Conservation (phyloP, 2,797 vertebrate genomes). For the Amblyopsis hoosieri region DNA sequence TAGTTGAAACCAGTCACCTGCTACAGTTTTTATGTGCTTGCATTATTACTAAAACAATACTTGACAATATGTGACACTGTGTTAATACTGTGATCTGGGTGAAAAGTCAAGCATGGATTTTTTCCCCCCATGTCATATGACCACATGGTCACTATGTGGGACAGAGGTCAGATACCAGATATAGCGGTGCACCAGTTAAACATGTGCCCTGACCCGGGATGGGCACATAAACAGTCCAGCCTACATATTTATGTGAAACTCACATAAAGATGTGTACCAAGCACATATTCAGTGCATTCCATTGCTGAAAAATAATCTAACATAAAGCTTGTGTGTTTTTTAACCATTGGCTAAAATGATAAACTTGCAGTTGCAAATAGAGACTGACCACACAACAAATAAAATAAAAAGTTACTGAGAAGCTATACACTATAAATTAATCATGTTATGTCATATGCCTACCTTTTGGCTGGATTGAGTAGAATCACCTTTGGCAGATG, state of each 20-base stretch:
- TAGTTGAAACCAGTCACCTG: too few species aligned
- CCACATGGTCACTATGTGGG: constrained; percentile 73
- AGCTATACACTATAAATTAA: neutral
- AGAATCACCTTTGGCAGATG: constrained; percentile 24
- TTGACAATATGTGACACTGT: too few species aligned
- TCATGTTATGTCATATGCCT: neutral
- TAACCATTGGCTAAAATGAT: neutral
- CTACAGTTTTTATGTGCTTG: too few species aligned
- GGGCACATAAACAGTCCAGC: constrained; percentile 71
- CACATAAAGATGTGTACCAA: too few species aligned
- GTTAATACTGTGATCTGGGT: constrained; percentile 15
- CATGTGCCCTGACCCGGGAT: constrained; percentile 48
- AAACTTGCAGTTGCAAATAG: neutral
- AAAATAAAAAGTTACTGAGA: neutral
- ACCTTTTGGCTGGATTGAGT: constrained; percentile 29
- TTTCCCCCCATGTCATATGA: constrained; percentile 81
- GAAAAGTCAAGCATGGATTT: constrained; percentile 55
- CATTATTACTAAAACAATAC: too few species aligned
- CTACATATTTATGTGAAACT: neutral
- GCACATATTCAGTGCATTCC: too few species aligned
- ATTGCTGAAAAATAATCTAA: too few species aligned
- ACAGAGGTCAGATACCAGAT: constrained; percentile 81
- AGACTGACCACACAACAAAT: too few species aligned
- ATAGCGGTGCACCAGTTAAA: constrained; percentile 65
- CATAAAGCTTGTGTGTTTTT: too few species aligned